phyloP scores from a whole-genome alignment of 2,888 invertebrate genomes.

The Ormyrus rosae region DNA sequence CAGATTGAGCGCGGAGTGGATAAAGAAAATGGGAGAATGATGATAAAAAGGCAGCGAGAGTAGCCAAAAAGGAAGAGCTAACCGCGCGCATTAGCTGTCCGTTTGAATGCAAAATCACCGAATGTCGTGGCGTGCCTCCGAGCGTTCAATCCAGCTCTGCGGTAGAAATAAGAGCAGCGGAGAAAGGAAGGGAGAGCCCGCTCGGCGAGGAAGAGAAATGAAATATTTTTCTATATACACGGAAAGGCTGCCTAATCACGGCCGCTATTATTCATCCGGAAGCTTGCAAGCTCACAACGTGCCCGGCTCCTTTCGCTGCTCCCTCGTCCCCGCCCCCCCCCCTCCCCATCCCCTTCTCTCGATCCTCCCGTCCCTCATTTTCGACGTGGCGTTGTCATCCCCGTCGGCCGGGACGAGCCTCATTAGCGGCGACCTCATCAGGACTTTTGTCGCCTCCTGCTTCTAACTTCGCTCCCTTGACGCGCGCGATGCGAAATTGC shows the following conservation, averaged over 20 bases:
- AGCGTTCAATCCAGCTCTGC: conserved; percentile 25
- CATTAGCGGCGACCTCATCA: conserved; percentile 57
- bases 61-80: neutral
- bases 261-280: conserved; percentile 50
- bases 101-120: conserved; percentile 40
- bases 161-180: neutral
- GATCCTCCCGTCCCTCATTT: conserved; percentile 19
- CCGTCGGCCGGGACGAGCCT: conserved; percentile 38
- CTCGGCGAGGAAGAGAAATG: conserved; percentile 2
- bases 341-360: neutral
- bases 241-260: conserved; percentile 42
- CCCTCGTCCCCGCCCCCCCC: neutral
- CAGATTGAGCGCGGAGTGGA: no score
- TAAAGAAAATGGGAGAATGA: no score
- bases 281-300: conserved; percentile 5
- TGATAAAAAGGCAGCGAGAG: conserved; percentile 1
- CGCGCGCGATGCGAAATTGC: conserved; percentile 6
- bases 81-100: conserved; percentile 20
- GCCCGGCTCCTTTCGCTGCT: conserved; percentile 9
- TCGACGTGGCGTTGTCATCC: conserved; percentile 34
- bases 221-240: conserved; percentile 48
- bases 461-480: conserved; percentile 11
- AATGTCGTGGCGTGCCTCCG: conserved; percentile 39
- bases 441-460: conserved; percentile 48
- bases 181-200: neutral